Evolutionary conservation across 2,113 vertebrate species (phyloP).

Genomic region (Phasianus colchicus): DNA sequence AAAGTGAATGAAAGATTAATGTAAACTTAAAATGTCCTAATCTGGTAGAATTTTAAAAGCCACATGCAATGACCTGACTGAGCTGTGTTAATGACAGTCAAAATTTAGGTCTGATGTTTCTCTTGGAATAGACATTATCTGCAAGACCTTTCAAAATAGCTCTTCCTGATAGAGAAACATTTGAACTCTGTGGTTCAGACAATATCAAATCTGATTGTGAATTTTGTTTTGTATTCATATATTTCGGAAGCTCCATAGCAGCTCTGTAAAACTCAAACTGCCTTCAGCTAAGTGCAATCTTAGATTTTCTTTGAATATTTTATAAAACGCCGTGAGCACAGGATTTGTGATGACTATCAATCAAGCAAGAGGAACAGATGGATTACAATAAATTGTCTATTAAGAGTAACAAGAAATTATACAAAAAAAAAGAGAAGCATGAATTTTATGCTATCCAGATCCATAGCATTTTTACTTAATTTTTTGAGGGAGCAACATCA

Average conservation of each 20-base stretch:
- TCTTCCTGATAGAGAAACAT: neutral
- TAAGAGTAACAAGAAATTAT: neutral
- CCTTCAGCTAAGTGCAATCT: neutral
- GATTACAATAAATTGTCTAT: neutral
- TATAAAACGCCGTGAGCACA: neutral
- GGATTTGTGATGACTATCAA: neutral
- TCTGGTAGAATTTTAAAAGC: neutral
- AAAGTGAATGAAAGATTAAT: neutral
- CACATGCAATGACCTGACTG: neutral
- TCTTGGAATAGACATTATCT: neutral
- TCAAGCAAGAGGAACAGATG: neutral
- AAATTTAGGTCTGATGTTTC: neutral
- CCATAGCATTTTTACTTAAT: neutral
- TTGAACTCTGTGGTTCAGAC: neutral
- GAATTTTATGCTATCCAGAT: neutral
- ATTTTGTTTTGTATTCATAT: neutral
- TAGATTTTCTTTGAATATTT: neutral
- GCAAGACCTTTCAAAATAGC: neutral
- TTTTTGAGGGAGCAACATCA: neutral
- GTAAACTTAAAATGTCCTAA: neutral
- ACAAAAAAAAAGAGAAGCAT: neutral
- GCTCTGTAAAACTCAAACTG: neutral
- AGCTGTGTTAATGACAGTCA: neutral
- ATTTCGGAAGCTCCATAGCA: neutral
- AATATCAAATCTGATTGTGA: neutral